Evolutionary conservation across 2,888 invertebrate genomes (phyloP).

Genomic region (Agrotis exclamationis): DNA sequence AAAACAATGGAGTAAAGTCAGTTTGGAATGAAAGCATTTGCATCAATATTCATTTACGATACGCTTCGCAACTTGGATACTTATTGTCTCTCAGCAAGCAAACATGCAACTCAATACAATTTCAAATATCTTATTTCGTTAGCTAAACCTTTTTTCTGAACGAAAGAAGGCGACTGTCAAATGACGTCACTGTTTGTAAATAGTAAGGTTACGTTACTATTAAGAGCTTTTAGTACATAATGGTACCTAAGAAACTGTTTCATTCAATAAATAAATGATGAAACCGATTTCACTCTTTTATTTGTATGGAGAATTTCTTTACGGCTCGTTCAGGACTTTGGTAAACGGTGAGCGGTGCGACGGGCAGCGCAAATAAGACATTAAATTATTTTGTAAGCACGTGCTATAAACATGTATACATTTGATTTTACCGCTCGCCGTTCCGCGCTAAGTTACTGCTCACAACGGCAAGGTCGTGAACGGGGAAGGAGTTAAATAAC

Average conservation of each 20-base stretch:
- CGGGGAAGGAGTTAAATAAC: no score
- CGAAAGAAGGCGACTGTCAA: constrained; percentile 28
- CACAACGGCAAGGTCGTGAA: no score
- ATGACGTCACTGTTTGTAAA: constrained; percentile 69
- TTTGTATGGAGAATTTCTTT: constrained; percentile 6
- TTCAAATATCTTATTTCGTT: constrained; percentile 8
- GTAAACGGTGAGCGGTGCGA: no score
- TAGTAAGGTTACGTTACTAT: constrained; percentile 69
- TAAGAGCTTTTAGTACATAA: constrained; percentile 75
- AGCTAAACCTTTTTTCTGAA: constrained; percentile 36
- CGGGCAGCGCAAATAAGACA: no score
- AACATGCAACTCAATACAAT: constrained; percentile 35
- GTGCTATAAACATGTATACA: no score
- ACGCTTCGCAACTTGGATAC: constrained; percentile 13
- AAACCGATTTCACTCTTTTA: constrained; percentile 58
- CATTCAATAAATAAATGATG: constrained; percentile 82
- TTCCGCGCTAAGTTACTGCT: no score
- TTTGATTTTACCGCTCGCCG: no score
- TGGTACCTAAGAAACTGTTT: constrained; percentile 76
- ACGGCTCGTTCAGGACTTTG: no score
- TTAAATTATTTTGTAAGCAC: no score
- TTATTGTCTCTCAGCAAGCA: constrained; percentile 16
- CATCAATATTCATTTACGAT: constrained; percentile 12
- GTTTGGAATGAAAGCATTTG: background rate
- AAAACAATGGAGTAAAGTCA: background rate